Evolutionary conservation across 2,888 invertebrate species (phyloP), one percentile per base, ranked within the genome.

Genomic region (Meteorus cinctellus): DNA sequence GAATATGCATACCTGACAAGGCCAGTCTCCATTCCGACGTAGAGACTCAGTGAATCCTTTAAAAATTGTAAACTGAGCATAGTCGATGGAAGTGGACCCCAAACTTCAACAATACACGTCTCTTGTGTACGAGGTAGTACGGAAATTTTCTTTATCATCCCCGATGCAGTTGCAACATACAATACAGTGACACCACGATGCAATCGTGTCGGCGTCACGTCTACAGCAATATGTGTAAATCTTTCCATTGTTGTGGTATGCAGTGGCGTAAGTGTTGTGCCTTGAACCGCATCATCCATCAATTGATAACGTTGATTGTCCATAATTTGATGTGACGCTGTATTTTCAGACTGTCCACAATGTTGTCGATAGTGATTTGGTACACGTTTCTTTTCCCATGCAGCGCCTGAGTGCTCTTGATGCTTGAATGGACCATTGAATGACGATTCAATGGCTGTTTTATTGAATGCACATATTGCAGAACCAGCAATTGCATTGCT

Each of bases 401-500:
- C 93, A 0, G 95, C 94, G 41, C 93, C 92, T 0, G 94, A 92
- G 36, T 93, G 92, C 79, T 95, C 94, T 87, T 97, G 97, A 83
- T 95, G 93, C 85, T 96, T 97, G 90, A 95, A 97, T 0, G 96
- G 94, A 0, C 97, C 97, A 72, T 94, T 93, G 86, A 98, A 98
- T 0, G 96, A 95, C 0, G 92, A 91, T 78, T 95, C 92, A 36
- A 98, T 94, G 0, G 96, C 92, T 0, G 94, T 92, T 91, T 97
- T 92, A 88, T 96, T 97, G 91, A 95, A 98, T 2, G 96, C 94
- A 87, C 98, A 98, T 5, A 98, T 94, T 0, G 98, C 98, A 48
- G 97, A 97, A 14, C 97, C 98, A 4, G 95, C 93, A 82, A 98
- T 96, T 86, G 96, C 95, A 87, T 97, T 97, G 71, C 94, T 94